phyloP scores from a whole-genome alignment of 92 coral and sea anemone species.

The Actinostola sp. region DNA sequence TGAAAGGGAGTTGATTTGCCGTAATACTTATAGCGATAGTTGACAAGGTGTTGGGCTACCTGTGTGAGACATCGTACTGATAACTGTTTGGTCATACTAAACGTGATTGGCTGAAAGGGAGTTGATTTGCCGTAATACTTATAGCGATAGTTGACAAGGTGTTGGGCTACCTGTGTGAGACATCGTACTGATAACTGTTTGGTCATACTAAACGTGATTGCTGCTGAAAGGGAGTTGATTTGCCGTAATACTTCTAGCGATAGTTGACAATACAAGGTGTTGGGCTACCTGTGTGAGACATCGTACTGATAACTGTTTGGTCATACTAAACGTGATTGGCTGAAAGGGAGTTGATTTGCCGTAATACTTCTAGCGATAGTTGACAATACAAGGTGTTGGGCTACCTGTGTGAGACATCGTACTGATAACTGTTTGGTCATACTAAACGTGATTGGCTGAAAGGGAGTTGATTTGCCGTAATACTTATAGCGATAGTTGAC shows the following conservation, averaged over 20 bases:
- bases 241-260: no score
- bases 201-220: constrained; percentile 77
- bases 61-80: constrained; percentile 92
- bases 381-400: no score
- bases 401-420: constrained; percentile 89
- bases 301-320: constrained; percentile 84
- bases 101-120: constrained; percentile 99
- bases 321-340: constrained; percentile 92
- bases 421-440: constrained; percentile 72
- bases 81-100: constrained; percentile 77
- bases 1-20: constrained; percentile 99
- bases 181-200: constrained; percentile 79
- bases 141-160: no score
- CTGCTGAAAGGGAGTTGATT: constrained; percentile 92
- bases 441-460: constrained; percentile 84
- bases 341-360: constrained; percentile 99
- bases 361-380: no score
- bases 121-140: no score
- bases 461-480: no score
- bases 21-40: no score
- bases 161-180: constrained; percentile 88
- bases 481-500: no score
- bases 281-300: constrained; percentile 95
- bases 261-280: no score
- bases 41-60: no score